Percentiles rank a stretch among this genome's conserved stretches.
Conservation (phyloP, 2,888 invertebrate genomes). For the Monoplex corrugatus region DNA sequence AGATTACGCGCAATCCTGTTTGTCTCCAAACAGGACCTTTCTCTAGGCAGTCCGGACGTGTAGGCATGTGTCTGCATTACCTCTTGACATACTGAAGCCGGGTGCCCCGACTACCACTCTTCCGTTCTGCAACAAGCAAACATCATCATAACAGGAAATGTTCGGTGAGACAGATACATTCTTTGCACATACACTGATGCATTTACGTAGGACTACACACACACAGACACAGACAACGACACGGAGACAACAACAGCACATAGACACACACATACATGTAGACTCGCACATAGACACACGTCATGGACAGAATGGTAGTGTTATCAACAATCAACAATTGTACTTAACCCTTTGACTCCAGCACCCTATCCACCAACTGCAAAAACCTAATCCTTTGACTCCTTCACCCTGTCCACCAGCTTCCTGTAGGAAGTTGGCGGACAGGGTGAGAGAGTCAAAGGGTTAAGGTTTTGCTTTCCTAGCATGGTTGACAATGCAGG, state of each 20-base stretch:
- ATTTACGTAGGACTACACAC: too few species aligned
- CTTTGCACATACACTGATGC: neutral
- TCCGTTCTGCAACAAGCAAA: slow-evolving; percentile 2
- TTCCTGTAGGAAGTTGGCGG: neutral
- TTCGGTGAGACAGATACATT: neutral
- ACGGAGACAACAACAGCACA: too few species aligned
- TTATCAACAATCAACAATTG: too few species aligned
- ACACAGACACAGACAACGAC: neutral
- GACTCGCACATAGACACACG: neutral
- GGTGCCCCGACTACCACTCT: neutral
- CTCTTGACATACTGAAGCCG: slow-evolving; percentile 10
- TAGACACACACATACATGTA: slow-evolving; percentile 14
- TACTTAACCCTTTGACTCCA: too few species aligned
- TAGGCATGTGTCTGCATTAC: too few species aligned
- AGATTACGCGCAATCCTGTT: too few species aligned
- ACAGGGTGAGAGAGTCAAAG: neutral
- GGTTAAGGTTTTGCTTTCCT: too few species aligned
- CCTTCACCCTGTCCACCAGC: neutral
- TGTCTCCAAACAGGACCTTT: too few species aligned
- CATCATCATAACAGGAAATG: neutral
- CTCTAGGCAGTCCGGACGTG: too few species aligned
- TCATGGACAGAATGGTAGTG: neutral
- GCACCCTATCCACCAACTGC: too few species aligned
- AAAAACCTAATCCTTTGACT: too few species aligned
- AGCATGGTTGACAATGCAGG: too few species aligned